phyloP scores from a whole-genome alignment of 2,797 vertebrate genomes.

The Acanthis flammea region DNA sequence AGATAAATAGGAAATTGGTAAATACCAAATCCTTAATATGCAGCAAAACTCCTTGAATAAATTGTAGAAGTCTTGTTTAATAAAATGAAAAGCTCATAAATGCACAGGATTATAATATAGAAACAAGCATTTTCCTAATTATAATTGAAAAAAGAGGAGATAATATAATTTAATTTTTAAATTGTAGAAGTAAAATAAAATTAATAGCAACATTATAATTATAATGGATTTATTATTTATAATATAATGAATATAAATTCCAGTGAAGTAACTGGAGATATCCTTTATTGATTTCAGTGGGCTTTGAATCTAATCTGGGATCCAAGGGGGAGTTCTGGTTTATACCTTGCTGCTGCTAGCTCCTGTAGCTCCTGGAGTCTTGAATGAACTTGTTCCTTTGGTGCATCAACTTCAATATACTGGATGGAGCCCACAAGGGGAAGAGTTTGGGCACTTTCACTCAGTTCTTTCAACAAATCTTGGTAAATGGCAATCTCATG shows the following conservation, averaged over 20 bases:
- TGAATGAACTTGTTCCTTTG: slow-evolving; percentile 70
- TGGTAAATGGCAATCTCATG: slow-evolving; percentile 80
- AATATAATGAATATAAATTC: background rate
- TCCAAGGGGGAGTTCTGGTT: background rate
- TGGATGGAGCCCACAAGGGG: slow-evolving; percentile 43
- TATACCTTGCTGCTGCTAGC: slow-evolving; percentile 76
- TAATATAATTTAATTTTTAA: background rate
- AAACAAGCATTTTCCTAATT: background rate
- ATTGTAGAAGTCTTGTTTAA: background rate
- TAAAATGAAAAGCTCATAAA: background rate
- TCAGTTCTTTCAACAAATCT: slow-evolving; percentile 76
- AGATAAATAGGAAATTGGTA: background rate
- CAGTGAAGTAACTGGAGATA: background rate
- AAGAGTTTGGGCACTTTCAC: slow-evolving; percentile 64
- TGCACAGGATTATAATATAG: background rate
- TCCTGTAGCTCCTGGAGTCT: slow-evolving; percentile 78
- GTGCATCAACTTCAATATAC: slow-evolving; percentile 72
- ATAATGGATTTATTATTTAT: background rate
- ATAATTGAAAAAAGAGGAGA: background rate
- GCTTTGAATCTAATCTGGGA: background rate
- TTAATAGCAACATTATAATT: too few relatives aligned
- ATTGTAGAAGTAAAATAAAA: background rate
- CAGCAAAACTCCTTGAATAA: background rate
- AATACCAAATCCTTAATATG: background rate
- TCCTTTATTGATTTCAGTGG: background rate